These are phyloP conservation scores for Nephrotoma appendiculata DNA, from an alignment of 2,888 invertebrate species.

Conservation along the genomic window DNA sequence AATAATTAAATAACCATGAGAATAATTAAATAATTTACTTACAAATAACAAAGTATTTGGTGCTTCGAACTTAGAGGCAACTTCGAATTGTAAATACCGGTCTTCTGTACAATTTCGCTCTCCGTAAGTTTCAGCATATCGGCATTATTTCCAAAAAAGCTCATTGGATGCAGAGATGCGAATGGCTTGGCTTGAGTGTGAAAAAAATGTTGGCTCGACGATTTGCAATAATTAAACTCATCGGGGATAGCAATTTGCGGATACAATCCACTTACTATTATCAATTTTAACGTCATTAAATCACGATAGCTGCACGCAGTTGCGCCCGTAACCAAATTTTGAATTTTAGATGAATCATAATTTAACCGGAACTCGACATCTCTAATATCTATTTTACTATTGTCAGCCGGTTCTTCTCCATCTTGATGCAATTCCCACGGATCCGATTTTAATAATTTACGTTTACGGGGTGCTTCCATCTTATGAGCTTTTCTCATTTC, in stretches of 20 bases:
- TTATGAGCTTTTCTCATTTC: constrained; percentile 63
- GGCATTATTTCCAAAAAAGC: constrained; percentile 72
- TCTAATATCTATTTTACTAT: constrained; percentile 55
- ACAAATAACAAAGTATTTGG: constrained; percentile 79
- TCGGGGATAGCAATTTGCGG: constrained; percentile 93
- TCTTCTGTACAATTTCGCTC: constrained; percentile 53
- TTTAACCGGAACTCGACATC: constrained; percentile 78
- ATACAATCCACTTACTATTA: constrained; percentile 84
- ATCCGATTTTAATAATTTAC: constrained; percentile 61
- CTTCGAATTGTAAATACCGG: constrained; percentile 48
- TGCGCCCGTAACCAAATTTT: constrained; percentile 46
- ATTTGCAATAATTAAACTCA: constrained; percentile 78
- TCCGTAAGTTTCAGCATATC: constrained; percentile 65
- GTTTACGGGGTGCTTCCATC: constrained; percentile 51
- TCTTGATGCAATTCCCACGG: constrained; percentile 44
- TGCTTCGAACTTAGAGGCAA: constrained; percentile 65
- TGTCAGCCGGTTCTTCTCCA: constrained; percentile 35
- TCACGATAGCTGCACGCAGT: constrained; percentile 51
- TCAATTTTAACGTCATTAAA: constrained; percentile 55
- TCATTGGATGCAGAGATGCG: constrained; percentile 78
- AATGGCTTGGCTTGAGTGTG: constrained; percentile 82
- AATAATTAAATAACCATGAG: not conserved
- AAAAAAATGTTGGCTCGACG: constrained; percentile 63
- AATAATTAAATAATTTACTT: constrained; percentile 29
- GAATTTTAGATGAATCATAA: constrained; percentile 58